Evolutionary conservation across 2,113 vertebrate genomes (phyloP), one percentile per base, ranked within the genome.

Genomic region (Nematolebias whitei): DNA sequence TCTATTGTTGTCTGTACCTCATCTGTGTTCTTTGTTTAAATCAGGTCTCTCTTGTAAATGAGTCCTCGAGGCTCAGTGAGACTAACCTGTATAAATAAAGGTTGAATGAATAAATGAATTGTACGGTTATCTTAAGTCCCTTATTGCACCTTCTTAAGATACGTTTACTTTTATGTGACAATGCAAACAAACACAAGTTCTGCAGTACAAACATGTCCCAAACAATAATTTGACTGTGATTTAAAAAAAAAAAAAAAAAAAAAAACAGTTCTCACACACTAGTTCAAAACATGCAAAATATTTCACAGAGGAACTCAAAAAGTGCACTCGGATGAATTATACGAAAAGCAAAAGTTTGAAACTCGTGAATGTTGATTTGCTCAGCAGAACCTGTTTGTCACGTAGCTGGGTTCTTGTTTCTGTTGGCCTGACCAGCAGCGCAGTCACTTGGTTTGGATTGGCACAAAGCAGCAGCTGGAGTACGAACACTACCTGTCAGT

Each of bases 401-500:
- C 15, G 23, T 57, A 51, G 51, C 58, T 62, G 55, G 38, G 41
- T 61, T 66, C 50, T 49, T 84, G 79, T 84, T 85, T 85, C 64
- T 63, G 35, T 78, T 79, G 81, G 83, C 12, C 51, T 23, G 66
- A 38, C 6, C 50, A 53, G 71, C 54, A 63, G 71, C 54, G 19
- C n/a, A 67, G 65, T 60, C 76, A 54, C 66, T 78, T 55, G 76
- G 85, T 82, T 89, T 83, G 49, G 48, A 26, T 86, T 89, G 84
- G 82, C 85, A 62, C 15, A 0, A 16, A n/a, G 22, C 68, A 72
- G 71, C 63, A 40, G 76, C 61, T 77, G 74, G 69, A 86, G 76
- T 66, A 68, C 78, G 84, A 86, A 84, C 64, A 32, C 61, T 83
- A 86, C 80, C 80, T 85, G 84, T 85, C 82, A 85, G 76, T 68